phyloP scores from a whole-genome alignment of 2,888 invertebrate species.

The Diadegma fenestrale region DNA sequence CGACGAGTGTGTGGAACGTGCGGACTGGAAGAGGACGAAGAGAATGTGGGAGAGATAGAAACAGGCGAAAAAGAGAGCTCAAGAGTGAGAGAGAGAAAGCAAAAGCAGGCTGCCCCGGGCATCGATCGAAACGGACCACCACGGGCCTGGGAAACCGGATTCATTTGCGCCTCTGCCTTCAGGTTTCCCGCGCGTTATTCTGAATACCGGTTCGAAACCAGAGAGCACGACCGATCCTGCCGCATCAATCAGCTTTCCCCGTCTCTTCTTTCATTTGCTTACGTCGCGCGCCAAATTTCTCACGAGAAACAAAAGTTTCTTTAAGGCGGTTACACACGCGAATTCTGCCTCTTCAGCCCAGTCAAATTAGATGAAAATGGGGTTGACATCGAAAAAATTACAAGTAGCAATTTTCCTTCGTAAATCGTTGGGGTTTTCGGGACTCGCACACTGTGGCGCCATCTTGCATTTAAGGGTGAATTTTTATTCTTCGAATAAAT shows the following conservation, averaged over 20 bases:
- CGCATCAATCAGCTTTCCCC: neutral
- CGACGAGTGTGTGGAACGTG: constrained; percentile 8
- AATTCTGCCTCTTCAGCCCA: neutral
- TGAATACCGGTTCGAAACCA: constrained; percentile 8
- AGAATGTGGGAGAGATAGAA: constrained; percentile 13
- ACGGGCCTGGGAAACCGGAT: constrained; percentile 81
- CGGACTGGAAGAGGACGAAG: constrained; percentile 12
- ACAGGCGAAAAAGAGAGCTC: neutral
- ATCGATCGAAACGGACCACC: constrained; percentile 80
- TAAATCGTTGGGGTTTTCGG: too few relatives aligned
- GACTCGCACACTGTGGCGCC: too few relatives aligned
- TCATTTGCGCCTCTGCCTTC: constrained; percentile 1
- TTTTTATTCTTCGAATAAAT: too few relatives aligned
- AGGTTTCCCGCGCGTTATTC: constrained; percentile 10
- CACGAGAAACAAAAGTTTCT: neutral
- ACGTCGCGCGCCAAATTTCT: neutral
- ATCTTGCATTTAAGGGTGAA: too few relatives aligned
- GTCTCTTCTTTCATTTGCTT: neutral
- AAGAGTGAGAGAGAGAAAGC: constrained; percentile 45
- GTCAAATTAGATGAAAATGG: too few relatives aligned
- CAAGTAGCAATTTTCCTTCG: too few relatives aligned
- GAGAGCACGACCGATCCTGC: constrained; percentile 8
- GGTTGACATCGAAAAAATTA: too few relatives aligned
- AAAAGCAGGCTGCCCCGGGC: constrained; percentile 77
- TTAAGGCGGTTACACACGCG: neutral